Evolutionary conservation across 1,140 invertebrate species (phyloP), one percentile per base, ranked within the genome.

Genomic region (Heliconius nattereri): DNA sequence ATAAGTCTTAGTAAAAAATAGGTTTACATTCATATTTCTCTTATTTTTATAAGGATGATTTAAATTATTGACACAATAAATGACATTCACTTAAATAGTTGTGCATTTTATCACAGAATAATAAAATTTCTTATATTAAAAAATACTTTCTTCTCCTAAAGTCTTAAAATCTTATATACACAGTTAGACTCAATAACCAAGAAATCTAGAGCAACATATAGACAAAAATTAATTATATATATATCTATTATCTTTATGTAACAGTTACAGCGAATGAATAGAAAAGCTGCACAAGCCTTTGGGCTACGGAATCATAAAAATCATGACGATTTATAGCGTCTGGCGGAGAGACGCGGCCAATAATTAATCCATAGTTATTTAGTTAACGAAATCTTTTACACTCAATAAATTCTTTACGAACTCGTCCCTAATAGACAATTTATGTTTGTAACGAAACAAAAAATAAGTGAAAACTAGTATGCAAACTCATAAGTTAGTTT

Each of bases 381-480:
- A 66, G 60, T 29, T 66, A 66, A 66, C 60, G 60, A 66, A 66
- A 29, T 66, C 3, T 66, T 66, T 66, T 66, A 66, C 60, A 66
- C 60, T 66, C 60, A 66, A 66, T 66, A 66, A 29, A 16, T 66
- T 66, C 5, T 29, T 66, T 60, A 19, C 23, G 26, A 66, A 23
- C n/a, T 57, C 54, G 9, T 8, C 20, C 23, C 7, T 71, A 71
- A 72, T 72, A 72, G 71, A 72, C 71, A 72, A 72, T 72, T 72
- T 72, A 72, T 29, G 23, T 26, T 66, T 66, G 9, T 13, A 66
- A 66, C 60, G 60, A 66, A 29, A 66, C 60, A 66, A 66, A 29
- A 66, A 66, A 29, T 66, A 66, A 66, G 60, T 66, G 26, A 72
- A 72, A 72, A 72, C 71, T 72, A 29, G 35, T 72, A 72, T 72